Evolutionary conservation across 2,888 invertebrate species (phyloP).

Genomic region (Lithophane leautieri): DNA sequence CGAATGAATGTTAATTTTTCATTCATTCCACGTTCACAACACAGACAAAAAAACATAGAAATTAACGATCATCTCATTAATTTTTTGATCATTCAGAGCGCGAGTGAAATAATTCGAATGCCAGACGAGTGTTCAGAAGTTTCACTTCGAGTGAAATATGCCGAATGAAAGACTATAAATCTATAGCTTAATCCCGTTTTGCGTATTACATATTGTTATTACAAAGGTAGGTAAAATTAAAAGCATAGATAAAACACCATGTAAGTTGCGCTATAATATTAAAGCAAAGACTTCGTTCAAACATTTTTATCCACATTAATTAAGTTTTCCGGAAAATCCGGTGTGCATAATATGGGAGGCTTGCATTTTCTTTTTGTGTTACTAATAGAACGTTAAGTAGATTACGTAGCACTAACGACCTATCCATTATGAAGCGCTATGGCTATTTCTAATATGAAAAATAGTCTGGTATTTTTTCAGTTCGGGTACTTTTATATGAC

Average conservation of each 20-base stretch:
- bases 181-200: not conserved
- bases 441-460: conserved; percentile 20
- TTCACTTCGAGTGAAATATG: not conserved
- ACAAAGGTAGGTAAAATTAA: not conserved
- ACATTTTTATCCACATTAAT: conserved; percentile 45
- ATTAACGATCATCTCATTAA: not conserved
- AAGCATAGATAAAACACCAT: not conserved
- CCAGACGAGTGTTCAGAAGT: not conserved
- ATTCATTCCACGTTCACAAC: not conserved
- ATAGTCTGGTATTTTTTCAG: not conserved
- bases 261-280: not conserved
- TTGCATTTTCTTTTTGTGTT: conserved; percentile 25
- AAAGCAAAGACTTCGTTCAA: conserved; percentile 30
- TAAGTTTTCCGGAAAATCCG: conserved; percentile 46
- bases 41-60: not conserved
- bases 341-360: conserved; percentile 26
- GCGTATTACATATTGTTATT: not conserved
- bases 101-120: no score
- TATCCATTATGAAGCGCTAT: conserved; percentile 23
- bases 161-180: no score
- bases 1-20: not conserved
- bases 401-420: conserved; percentile 34
- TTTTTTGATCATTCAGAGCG: not conserved
- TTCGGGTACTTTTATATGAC: not conserved
- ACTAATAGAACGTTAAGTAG: conserved; percentile 20